Conservation (phyloP, 2,113 vertebrate genomes). For the Halichoerus grypus region DNA sequence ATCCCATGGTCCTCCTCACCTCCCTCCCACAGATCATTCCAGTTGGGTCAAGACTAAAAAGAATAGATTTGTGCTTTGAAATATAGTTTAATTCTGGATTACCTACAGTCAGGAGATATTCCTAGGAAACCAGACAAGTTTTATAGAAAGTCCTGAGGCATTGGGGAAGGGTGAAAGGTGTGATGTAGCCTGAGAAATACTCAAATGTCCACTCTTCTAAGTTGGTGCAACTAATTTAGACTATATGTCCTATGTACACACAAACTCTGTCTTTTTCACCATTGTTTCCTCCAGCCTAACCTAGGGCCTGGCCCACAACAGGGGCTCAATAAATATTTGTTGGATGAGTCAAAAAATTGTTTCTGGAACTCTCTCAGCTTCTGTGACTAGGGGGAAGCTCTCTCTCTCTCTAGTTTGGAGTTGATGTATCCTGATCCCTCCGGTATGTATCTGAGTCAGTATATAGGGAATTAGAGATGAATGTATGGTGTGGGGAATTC, state of each 20-base stretch:
- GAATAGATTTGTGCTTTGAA: not conserved
- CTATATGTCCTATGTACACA: not conserved
- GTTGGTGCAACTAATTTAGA: not conserved
- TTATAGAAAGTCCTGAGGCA: not conserved
- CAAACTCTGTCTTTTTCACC: not conserved
- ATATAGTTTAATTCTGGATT: not conserved
- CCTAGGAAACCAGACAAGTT: not conserved
- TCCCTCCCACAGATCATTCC: not conserved
- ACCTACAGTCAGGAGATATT: not conserved
- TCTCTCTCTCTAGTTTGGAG: not conserved
- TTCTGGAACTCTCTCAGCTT: constrained; percentile 21
- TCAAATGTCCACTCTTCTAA: not conserved
- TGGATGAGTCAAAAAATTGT: not conserved
- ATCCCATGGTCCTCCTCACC: not conserved
- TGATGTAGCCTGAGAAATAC: not conserved
- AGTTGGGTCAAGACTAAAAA: not conserved
- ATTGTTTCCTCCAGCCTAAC: not conserved
- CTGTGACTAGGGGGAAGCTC: not conserved
- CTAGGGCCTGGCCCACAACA: not conserved
- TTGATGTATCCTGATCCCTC: not conserved
- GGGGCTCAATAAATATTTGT: not conserved
- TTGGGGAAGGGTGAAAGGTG: not conserved
- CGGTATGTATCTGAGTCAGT: not conserved
- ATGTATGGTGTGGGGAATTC: not conserved
- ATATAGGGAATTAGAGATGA: not conserved